Conservation (phyloP, 2,797 vertebrate species). For the Rhinatrema bivittatum region DNA sequence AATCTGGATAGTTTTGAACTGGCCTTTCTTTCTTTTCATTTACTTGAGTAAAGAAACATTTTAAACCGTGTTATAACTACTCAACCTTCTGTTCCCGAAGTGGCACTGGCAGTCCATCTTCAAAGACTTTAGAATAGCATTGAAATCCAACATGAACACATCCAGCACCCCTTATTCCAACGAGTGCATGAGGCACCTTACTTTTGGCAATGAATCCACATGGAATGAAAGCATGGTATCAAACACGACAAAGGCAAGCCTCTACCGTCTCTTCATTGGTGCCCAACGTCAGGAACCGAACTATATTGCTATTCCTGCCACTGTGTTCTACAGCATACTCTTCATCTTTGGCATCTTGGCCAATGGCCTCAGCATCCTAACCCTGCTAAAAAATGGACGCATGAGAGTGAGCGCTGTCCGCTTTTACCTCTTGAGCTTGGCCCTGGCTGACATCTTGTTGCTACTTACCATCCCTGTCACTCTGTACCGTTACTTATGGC, state of each 20-base stretch:
- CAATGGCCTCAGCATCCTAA: conserved; percentile 54
- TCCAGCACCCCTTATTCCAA: conserved; percentile 19
- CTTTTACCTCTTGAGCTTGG: conserved; percentile 58
- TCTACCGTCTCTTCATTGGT: conserved; percentile 49
- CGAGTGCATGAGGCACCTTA: conserved; percentile 34
- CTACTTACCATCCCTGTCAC: conserved; percentile 64
- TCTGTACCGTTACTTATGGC: conserved; percentile 68
- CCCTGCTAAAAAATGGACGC: conserved; percentile 50
- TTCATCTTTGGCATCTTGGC: conserved; percentile 56
- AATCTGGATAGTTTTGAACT: too few species aligned
- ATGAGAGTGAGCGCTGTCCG: conserved; percentile 60
- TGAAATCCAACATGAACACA: conserved; percentile 20
- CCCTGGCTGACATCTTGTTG: conserved; percentile 52
- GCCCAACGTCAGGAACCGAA: conserved; percentile 55
- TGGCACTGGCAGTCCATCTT: too few species aligned
- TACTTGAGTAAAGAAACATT: conserved; percentile 23
- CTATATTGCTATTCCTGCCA: conserved; percentile 57
- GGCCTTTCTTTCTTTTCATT: too few species aligned
- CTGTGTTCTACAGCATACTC: conserved; percentile 58
- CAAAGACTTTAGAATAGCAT: too few species aligned
- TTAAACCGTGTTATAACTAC: conserved; percentile 42
- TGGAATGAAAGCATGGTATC: background rate
- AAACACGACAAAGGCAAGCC: conserved; percentile 41
- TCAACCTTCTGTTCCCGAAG: conserved; percentile 39
- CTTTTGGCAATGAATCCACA: conserved; percentile 2